These are phyloP conservation scores for Lethocerus indicus DNA, from an alignment of 1,140 invertebrate genomes.

Conservation along the genomic window DNA sequence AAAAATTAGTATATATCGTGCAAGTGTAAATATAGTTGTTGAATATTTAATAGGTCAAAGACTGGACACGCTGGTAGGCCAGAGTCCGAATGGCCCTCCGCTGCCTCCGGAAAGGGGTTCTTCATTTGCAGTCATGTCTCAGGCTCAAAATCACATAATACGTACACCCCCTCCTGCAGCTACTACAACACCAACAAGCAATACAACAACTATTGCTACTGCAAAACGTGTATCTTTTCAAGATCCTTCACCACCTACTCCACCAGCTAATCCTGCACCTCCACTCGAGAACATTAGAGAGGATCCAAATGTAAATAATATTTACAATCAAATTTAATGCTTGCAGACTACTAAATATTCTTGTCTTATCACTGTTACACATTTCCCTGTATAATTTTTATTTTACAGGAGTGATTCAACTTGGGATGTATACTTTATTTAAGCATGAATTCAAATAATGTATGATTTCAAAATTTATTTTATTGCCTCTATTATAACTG, in stretches of 20 bases:
- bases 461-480: too few relatives aligned
- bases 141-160: slow-evolving; percentile 18
- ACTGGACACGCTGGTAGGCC: slow-evolving; percentile 17
- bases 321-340: not conserved
- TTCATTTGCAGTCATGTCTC: slow-evolving; percentile 64
- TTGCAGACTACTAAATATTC: too few relatives aligned
- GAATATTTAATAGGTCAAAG: too few relatives aligned
- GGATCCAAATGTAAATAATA: slow-evolving; percentile 57
- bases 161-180: slow-evolving; percentile 19
- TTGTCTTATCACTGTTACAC: too few relatives aligned
- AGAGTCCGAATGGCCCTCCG: slow-evolving; percentile 35
- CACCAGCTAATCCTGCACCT: slow-evolving; percentile 24
- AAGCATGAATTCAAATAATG: slow-evolving; percentile 1
- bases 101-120: slow-evolving; percentile 61
- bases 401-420: too few relatives aligned
- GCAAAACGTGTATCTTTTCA: slow-evolving; percentile 57
- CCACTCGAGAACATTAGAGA: slow-evolving; percentile 45
- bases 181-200: slow-evolving; percentile 21
- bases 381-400: too few relatives aligned
- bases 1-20: not conserved
- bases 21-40: not conserved
- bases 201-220: slow-evolving; percentile 9
- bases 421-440: too few relatives aligned
- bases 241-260: slow-evolving; percentile 32
- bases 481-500: too few relatives aligned